phyloP scores from a whole-genome alignment of 2,797 vertebrate genomes.

The Mus minutoides region DNA sequence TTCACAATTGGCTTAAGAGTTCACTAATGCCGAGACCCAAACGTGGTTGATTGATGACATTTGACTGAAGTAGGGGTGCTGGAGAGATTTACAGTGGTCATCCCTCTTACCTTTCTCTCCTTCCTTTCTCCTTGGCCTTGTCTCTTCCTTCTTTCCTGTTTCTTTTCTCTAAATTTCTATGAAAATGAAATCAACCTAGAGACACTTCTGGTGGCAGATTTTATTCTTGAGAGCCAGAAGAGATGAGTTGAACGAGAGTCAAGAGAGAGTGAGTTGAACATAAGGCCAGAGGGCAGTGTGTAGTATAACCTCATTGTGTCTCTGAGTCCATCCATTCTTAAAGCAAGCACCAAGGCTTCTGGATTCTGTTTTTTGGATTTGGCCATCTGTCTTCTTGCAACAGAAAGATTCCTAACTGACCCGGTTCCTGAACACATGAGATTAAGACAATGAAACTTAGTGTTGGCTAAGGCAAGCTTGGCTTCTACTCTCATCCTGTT shows the following conservation, averaged over 20 bases:
- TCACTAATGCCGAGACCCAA: not conserved
- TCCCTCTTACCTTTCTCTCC: not conserved
- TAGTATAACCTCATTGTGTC: accelerated
- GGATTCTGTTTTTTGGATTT: not conserved
- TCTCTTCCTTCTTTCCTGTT: no score
- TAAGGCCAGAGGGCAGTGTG: no score
- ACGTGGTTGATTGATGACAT: not conserved
- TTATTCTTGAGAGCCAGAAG: not conserved
- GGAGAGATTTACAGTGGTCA: not conserved
- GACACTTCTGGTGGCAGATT: not conserved
- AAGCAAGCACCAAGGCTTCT: not conserved
- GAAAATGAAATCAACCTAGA: not conserved
- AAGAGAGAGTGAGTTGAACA: not conserved
- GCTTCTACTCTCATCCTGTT: not conserved
- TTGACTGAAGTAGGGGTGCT: not conserved
- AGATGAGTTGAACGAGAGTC: not conserved
- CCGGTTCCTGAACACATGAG: not conserved
- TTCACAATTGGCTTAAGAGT: no score
- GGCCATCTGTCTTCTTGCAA: not conserved
- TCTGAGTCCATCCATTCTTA: not conserved
- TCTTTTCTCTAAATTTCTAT: not conserved
- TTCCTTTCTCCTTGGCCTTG: not conserved
- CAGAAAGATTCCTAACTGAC: not conserved
- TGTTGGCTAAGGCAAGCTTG: not conserved
- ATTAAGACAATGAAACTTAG: not conserved